Evolutionary conservation across 2,113 vertebrate species (phyloP).

Genomic region (Puffinus mauretanicus): DNA sequence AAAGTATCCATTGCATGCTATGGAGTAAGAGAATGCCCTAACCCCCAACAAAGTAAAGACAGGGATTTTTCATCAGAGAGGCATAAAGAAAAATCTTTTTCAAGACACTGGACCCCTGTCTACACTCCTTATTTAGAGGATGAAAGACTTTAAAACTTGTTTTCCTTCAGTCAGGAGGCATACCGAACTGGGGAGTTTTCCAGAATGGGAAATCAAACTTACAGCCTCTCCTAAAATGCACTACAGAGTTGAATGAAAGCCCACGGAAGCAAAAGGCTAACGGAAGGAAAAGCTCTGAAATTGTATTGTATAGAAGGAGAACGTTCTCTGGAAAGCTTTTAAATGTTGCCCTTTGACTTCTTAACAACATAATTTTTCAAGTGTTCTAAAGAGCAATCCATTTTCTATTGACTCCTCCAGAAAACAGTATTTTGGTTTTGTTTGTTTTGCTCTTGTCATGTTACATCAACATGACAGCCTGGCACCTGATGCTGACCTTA

Average conservation of each 20-base stretch:
- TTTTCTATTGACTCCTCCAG: conserved; percentile 6
- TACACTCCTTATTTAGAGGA: background rate
- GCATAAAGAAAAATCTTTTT: background rate
- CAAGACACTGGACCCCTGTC: background rate
- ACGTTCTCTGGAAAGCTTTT: background rate
- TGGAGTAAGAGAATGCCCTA: background rate
- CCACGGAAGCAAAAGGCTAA: background rate
- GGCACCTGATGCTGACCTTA: conserved; percentile 2
- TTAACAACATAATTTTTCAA: background rate
- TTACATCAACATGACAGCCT: background rate
- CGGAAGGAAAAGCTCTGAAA: background rate
- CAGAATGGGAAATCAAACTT: background rate
- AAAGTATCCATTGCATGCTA: background rate
- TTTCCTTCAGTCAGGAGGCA: background rate
- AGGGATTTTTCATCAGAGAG: background rate
- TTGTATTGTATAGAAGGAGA: background rate
- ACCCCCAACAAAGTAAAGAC: background rate
- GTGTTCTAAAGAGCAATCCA: background rate
- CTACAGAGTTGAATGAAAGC: background rate
- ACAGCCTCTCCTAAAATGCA: background rate
- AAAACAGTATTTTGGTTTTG: conserved; percentile 9
- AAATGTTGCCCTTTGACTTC: background rate
- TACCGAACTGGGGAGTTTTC: background rate
- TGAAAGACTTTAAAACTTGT: background rate
- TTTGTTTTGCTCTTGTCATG: background rate